Conservation (phyloP, 1,140 invertebrate species). For the Dolichoris vasculosae region DNA sequence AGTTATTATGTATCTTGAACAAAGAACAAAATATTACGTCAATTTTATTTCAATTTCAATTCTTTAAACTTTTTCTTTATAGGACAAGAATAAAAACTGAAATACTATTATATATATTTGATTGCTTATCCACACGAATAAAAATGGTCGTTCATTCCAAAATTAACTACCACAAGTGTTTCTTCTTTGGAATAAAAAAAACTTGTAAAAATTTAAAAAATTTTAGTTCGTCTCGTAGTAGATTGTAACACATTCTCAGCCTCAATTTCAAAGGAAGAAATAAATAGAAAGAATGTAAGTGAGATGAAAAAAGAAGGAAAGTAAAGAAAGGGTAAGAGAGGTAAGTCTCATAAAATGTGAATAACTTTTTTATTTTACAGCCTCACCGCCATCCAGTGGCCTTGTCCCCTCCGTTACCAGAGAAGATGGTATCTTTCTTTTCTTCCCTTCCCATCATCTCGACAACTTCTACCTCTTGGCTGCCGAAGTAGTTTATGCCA, state of each 20-base stretch:
- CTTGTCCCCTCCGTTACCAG: background rate
- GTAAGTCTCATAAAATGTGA: conserved; percentile 45
- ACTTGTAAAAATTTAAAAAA: background rate
- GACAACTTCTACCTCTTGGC: conserved; percentile 26
- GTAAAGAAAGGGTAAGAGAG: background rate
- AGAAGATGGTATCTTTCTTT: background rate
- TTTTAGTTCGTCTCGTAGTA: background rate
- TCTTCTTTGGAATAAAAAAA: background rate
- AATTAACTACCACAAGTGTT: background rate
- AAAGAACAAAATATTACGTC: too few species aligned
- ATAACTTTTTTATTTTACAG: conserved; percentile 57
- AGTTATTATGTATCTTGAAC: too few species aligned
- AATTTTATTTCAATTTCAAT: too few species aligned
- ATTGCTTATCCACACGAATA: background rate
- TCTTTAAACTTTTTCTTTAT: too few species aligned
- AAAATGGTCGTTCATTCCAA: background rate
- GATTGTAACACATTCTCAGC: background rate
- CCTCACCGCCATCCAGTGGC: conserved; percentile 11
- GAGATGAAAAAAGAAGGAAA: background rate
- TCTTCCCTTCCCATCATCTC: background rate
- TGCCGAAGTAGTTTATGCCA: conserved; percentile 27
- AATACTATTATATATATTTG: background rate
- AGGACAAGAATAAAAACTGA: background rate
- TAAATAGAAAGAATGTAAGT: background rate
- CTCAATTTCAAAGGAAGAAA: background rate